Percentiles rank a stretch among this genome's conserved stretches.
These are phyloP conservation scores for Corydoras sp. DNA, from an alignment of 2,113 vertebrate genomes.

Conservation along the genomic window DNA sequence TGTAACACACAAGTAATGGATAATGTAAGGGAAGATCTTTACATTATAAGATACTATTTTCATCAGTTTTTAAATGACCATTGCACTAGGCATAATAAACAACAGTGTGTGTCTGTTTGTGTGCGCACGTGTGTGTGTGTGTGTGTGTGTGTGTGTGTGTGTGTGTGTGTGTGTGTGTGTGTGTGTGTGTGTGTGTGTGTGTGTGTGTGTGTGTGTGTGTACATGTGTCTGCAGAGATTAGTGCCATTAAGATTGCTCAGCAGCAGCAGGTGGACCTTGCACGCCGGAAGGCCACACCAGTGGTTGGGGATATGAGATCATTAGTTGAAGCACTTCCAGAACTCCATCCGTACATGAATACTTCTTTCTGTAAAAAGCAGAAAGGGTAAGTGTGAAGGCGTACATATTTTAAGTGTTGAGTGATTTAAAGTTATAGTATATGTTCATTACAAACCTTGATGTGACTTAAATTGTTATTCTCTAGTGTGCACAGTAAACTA, in stretches of 20 bases:
- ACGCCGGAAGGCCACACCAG: slow-evolving; percentile 67
- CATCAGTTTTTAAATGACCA: no score
- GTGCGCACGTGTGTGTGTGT: slow-evolving; percentile 11
- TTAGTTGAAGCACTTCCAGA: slow-evolving; percentile 82
- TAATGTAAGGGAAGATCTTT: no score
- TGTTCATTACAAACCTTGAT: no score
- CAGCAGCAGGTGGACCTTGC: slow-evolving; percentile 68
- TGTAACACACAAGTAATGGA: no score
- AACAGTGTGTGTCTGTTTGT: no score
- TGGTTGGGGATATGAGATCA: slow-evolving; percentile 83
- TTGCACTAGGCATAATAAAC: no score
- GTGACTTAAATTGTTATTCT: no score
- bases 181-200: neutral
- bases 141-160: slow-evolving; percentile 12
- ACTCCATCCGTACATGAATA: slow-evolving; percentile 51
- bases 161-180: no score
- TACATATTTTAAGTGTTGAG: neutral
- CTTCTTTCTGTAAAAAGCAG: slow-evolving; percentile 34
- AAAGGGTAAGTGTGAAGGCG: slow-evolving; percentile 48
- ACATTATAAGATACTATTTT: no score
- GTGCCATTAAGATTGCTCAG: slow-evolving; percentile 71
- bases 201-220: slow-evolving; percentile 6
- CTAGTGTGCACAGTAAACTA: no score
- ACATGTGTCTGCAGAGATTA: slow-evolving; percentile 70
- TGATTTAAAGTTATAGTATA: no score